A percentile compares a stretch with the other conserved stretches of the same genome.
Evolutionary conservation across 2,113 vertebrate species (phyloP).

Genomic region (Tamias sibiricus): DNA sequence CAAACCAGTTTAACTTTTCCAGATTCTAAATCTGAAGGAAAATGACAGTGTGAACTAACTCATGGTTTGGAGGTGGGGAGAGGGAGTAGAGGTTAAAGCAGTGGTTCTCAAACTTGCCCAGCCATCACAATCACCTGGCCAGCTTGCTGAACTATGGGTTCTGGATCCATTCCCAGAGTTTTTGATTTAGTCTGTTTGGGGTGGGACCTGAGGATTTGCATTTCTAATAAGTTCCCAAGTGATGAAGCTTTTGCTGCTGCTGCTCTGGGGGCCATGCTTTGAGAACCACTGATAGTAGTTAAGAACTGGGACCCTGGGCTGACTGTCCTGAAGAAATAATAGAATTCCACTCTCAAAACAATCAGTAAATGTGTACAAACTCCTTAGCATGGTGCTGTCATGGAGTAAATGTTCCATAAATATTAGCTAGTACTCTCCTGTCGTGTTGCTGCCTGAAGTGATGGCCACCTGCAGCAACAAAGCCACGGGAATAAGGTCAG

Average conservation of each 20-base stretch:
- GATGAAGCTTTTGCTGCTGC: neutral
- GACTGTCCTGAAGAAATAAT: neutral
- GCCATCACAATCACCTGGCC: neutral
- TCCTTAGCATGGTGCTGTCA: neutral
- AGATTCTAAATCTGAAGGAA: conserved; percentile 15
- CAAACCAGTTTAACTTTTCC: neutral
- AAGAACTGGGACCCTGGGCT: neutral
- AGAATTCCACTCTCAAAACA: neutral
- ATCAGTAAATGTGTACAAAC: neutral
- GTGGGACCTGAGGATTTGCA: neutral
- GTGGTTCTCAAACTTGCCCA: neutral
- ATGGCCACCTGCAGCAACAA: too few relatives aligned
- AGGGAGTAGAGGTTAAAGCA: neutral
- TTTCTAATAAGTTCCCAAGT: neutral
- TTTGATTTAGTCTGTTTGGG: neutral
- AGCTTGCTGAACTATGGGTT: neutral
- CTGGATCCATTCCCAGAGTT: neutral
- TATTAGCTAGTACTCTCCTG: neutral
- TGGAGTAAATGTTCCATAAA: neutral
- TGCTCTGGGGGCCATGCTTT: neutral
- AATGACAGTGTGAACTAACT: neutral
- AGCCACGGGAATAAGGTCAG: too few relatives aligned
- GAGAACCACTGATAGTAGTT: neutral
- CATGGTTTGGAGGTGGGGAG: neutral
- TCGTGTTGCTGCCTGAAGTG: too few relatives aligned